Evolutionary conservation across 2,797 vertebrate genomes (phyloP).

Genomic region (Rhinophrynus dorsalis): DNA sequence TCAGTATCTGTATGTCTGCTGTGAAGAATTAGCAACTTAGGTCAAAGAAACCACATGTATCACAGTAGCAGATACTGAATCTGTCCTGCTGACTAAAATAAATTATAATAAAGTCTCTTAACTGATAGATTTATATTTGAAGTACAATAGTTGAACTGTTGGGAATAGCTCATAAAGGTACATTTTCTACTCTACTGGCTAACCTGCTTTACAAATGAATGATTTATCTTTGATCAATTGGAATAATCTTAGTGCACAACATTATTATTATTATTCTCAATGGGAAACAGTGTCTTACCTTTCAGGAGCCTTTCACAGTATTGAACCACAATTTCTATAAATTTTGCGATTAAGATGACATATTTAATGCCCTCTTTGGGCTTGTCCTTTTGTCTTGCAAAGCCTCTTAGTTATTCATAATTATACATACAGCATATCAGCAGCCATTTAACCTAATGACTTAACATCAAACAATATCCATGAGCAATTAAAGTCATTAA

Average conservation of each 20-base stretch:
- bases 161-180: constrained; percentile 55
- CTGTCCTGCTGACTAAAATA: constrained; percentile 49
- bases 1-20: constrained; percentile 48
- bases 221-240: constrained; percentile 58
- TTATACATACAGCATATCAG: not conserved
- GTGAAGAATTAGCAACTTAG: constrained; percentile 50
- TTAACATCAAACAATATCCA: too few relatives aligned
- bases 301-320: constrained; percentile 57
- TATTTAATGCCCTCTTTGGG: constrained; percentile 17
- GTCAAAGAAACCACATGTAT: constrained; percentile 41
- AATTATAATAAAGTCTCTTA: constrained; percentile 34
- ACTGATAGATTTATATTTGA: constrained; percentile 61
- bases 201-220: constrained; percentile 60
- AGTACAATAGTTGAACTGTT: constrained; percentile 51
- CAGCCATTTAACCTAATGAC: too few relatives aligned
- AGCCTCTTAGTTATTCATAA: not conserved
- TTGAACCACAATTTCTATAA: constrained; percentile 48
- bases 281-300: constrained; percentile 55
- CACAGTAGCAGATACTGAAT: constrained; percentile 33
- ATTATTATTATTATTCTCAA: constrained; percentile 60
- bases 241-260: constrained; percentile 65
- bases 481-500: too few relatives aligned
- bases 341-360: constrained; percentile 10
- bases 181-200: constrained; percentile 62
- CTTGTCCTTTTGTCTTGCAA: constrained; percentile 12